phyloP scores from a whole-genome alignment of 1,140 invertebrate species.

The Drosophila pandora region DNA sequence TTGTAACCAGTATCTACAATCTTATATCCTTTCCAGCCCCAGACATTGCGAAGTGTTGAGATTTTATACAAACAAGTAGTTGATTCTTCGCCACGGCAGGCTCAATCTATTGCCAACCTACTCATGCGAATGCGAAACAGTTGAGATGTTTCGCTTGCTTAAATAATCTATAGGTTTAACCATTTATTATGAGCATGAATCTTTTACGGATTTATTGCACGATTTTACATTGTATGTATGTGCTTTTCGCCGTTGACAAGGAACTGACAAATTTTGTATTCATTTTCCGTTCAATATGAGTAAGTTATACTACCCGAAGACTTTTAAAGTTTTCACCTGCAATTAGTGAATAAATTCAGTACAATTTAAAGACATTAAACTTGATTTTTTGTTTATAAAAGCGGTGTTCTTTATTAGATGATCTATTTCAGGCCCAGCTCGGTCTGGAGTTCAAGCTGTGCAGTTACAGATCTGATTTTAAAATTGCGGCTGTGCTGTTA shows the following conservation, averaged over 20 bases:
- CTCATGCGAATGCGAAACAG: slow-evolving; percentile 68
- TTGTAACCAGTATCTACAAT: too few relatives aligned
- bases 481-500: slow-evolving; percentile 15
- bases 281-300: slow-evolving; percentile 37
- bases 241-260: slow-evolving; percentile 17
- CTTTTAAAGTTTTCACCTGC: slow-evolving; percentile 13
- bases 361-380: background rate
- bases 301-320: slow-evolving; percentile 12
- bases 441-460: slow-evolving; percentile 51
- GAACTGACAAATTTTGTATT: slow-evolving; percentile 39
- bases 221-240: slow-evolving; percentile 3
- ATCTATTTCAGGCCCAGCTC: slow-evolving; percentile 17
- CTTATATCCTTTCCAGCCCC: slow-evolving; percentile 35
- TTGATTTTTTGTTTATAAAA: background rate
- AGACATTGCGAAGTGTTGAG: slow-evolving; percentile 61
- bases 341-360: slow-evolving; percentile 1
- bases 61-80: slow-evolving; percentile 63
- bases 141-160: slow-evolving; percentile 32
- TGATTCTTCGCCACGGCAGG: slow-evolving; percentile 54
- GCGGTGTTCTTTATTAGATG: background rate
- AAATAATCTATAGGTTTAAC: slow-evolving; percentile 28
- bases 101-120: slow-evolving; percentile 69
- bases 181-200: slow-evolving; percentile 23
- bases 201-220: slow-evolving; percentile 36
- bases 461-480: slow-evolving; percentile 33